These are phyloP conservation scores for Pagetopsis macropterus DNA, from an alignment of 2,797 vertebrate genomes.

Conservation along the genomic window DNA sequence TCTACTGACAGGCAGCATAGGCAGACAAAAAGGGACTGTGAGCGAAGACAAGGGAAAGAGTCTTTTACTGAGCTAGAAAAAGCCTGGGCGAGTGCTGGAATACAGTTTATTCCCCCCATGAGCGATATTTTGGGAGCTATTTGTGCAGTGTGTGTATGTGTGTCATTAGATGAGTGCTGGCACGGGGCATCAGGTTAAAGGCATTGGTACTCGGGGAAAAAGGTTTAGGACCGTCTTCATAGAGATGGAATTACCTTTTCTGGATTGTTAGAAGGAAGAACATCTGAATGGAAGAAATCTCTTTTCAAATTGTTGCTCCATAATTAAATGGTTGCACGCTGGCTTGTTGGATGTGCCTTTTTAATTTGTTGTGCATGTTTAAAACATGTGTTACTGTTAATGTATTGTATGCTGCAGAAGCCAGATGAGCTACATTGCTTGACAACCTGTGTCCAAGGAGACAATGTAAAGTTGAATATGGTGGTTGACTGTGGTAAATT, in stretches of 20 bases:
- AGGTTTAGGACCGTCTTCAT: slow-evolving; percentile 38
- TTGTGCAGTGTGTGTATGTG: slow-evolving; percentile 59
- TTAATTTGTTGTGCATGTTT: slow-evolving; percentile 48
- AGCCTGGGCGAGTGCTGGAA: slow-evolving; percentile 66
- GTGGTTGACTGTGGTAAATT: slow-evolving; percentile 70
- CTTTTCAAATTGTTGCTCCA: slow-evolving; percentile 53
- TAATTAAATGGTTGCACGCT: slow-evolving; percentile 53
- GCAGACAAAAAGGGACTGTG: slow-evolving; percentile 79
- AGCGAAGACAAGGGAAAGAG: slow-evolving; percentile 73
- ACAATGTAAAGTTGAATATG: slow-evolving; percentile 79
- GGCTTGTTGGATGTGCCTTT: slow-evolving; percentile 62
- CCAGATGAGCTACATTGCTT: slow-evolving; percentile 54
- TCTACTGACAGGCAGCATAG: slow-evolving; percentile 77
- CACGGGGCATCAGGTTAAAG: slow-evolving; percentile 82
- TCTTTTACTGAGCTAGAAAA: slow-evolving; percentile 55
- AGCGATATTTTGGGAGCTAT: slow-evolving; percentile 64
- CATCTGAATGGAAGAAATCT: slow-evolving; percentile 57
- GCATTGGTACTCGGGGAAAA: slow-evolving; percentile 50
- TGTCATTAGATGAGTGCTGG: slow-evolving; percentile 74
- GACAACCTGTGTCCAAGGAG: slow-evolving; percentile 65
- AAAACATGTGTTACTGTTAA: slow-evolving; percentile 44
- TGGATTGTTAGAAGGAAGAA: slow-evolving; percentile 44
- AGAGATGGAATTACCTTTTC: slow-evolving; percentile 55
- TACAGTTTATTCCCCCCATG: slow-evolving; percentile 42
- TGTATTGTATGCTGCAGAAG: slow-evolving; percentile 55